Conservation (phyloP, 2,113 vertebrate species). For the Urocitellus parryii region DNA sequence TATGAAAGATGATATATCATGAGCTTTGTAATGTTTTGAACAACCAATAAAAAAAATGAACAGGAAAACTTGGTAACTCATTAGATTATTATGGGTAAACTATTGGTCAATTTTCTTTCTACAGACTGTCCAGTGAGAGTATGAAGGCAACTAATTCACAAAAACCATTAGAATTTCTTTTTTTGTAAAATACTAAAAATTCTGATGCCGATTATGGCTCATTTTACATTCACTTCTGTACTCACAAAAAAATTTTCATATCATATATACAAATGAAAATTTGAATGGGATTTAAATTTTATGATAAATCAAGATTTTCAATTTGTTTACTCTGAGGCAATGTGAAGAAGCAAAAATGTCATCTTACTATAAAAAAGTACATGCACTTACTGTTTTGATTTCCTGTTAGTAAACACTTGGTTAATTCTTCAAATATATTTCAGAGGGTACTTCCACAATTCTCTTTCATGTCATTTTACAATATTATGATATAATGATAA, state of each 20-base stretch:
- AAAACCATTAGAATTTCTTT: background rate
- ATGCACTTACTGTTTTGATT: constrained; percentile 1
- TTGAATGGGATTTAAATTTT: constrained; percentile 51
- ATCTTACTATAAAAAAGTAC: background rate
- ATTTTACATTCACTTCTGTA: background rate
- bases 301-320: constrained; percentile 2
- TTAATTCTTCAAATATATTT: background rate
- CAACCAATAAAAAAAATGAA: background rate
- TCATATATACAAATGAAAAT: constrained; percentile 34
- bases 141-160: background rate
- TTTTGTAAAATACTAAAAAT: background rate
- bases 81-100: background rate
- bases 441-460: background rate
- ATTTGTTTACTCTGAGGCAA: background rate
- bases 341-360: constrained; percentile 51
- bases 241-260: background rate
- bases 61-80: background rate
- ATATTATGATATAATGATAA: constrained; percentile 20
- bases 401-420: background rate
- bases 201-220: background rate
- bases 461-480: constrained; percentile 52
- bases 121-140: rapidly evolving
- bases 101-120: background rate
- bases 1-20: no score
- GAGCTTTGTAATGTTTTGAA: no score